Conservation (phyloP, 2,113 vertebrate genomes). For the Silurus meridionalis region DNA sequence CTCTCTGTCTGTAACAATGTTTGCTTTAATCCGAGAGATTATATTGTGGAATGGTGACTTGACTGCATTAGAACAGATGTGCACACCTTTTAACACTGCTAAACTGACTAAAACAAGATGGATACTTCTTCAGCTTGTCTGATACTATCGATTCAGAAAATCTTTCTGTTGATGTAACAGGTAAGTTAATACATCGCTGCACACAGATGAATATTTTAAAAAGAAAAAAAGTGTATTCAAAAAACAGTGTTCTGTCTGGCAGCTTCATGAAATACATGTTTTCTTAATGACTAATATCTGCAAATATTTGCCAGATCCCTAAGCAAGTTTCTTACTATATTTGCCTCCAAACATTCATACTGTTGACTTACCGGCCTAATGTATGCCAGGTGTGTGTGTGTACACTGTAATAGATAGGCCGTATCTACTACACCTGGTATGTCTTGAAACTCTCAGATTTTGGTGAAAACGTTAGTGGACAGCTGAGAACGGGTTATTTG, state of each 20-base stretch:
- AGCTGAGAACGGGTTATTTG: constrained; percentile 1
- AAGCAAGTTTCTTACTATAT: constrained; percentile 16
- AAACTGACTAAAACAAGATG: constrained; percentile 13
- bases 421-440: background rate
- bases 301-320: constrained; percentile 31
- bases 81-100: background rate
- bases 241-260: background rate
- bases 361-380: constrained; percentile 8
- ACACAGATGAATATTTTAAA: background rate
- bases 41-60: background rate
- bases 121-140: background rate
- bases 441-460: background rate
- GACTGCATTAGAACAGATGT: background rate
- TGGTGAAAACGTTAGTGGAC: background rate
- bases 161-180: background rate
- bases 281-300: background rate
- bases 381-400: background rate
- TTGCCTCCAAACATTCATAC: constrained; percentile 1
- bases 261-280: background rate
- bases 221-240: background rate
- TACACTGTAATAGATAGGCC: background rate
- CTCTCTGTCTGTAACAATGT: background rate
- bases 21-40: background rate
- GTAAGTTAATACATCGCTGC: background rate
- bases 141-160: background rate